Evolutionary conservation across 2,113 vertebrate species (phyloP).

Genomic region (Pristiophorus japonicus): DNA sequence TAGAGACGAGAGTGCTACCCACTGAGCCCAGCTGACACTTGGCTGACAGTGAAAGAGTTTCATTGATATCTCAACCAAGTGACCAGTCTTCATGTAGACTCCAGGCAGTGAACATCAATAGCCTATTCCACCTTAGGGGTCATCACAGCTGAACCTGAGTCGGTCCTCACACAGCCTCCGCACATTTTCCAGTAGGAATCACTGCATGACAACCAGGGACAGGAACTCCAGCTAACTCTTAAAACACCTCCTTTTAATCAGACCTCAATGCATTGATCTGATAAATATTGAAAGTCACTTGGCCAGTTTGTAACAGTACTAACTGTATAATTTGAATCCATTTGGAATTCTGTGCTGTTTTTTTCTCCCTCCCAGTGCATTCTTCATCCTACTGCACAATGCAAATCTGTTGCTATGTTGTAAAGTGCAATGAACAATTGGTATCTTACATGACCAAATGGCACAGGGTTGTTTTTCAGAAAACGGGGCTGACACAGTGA

Average conservation of each 20-base stretch:
- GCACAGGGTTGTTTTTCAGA: conserved; percentile 33
- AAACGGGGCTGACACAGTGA: conserved; percentile 41
- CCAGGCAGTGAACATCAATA: neutral
- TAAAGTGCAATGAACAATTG: conserved; percentile 39
- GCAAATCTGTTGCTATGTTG: conserved; percentile 29
- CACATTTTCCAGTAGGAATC: neutral
- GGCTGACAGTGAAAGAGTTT: neutral
- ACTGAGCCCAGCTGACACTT: too few species aligned
- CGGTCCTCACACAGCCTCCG: neutral
- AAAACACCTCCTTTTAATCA: neutral
- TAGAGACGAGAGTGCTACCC: too few species aligned
- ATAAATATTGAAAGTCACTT: neutral
- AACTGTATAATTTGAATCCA: neutral
- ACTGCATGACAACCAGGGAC: neutral
- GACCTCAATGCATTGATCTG: neutral
- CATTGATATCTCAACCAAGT: neutral
- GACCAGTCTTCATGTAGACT: neutral
- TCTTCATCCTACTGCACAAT: neutral
- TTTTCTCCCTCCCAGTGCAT: neutral
- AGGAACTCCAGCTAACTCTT: neutral
- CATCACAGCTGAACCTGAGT: neutral
- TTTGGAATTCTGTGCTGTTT: neutral
- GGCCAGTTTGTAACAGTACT: too few species aligned
- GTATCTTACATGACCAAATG: conserved; percentile 27
- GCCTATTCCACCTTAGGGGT: neutral